Conservation (phyloP, 2,888 invertebrate species). For the Limnephilus lunatus region DNA sequence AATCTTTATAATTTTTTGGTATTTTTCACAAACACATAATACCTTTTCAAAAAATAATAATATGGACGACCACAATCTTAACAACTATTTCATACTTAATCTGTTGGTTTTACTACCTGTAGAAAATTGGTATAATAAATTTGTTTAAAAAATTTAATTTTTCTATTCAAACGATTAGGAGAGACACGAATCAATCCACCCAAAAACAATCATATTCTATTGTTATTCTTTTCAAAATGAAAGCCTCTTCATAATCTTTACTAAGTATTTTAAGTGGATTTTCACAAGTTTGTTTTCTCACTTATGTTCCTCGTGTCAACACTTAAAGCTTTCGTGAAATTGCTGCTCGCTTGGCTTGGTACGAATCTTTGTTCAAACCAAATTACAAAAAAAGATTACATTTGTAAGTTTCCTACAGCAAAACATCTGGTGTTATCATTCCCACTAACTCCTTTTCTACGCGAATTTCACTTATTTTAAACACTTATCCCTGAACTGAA, state of each 20-base stretch:
- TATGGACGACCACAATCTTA: no score
- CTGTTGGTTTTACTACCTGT: no score
- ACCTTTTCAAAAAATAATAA: no score
- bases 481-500: not conserved
- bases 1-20: no score
- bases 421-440: constrained; percentile 33
- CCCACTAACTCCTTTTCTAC: not conserved
- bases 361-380: not conserved
- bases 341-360: constrained; percentile 4
- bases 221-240: not conserved
- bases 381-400: constrained; percentile 26
- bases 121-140: no score
- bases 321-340: not conserved
- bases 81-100: no score
- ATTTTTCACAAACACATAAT: no score
- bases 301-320: not conserved
- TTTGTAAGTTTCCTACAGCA: not conserved
- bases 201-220: not conserved
- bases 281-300: not conserved
- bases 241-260: not conserved
- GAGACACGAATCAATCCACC: not conserved
- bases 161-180: no score
- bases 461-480: not conserved
- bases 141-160: no score
- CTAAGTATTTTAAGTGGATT: not conserved